Evolutionary conservation across 2,113 vertebrate species (phyloP), one percentile per base, ranked within the genome.

Genomic region (Chaetura pelagica): DNA sequence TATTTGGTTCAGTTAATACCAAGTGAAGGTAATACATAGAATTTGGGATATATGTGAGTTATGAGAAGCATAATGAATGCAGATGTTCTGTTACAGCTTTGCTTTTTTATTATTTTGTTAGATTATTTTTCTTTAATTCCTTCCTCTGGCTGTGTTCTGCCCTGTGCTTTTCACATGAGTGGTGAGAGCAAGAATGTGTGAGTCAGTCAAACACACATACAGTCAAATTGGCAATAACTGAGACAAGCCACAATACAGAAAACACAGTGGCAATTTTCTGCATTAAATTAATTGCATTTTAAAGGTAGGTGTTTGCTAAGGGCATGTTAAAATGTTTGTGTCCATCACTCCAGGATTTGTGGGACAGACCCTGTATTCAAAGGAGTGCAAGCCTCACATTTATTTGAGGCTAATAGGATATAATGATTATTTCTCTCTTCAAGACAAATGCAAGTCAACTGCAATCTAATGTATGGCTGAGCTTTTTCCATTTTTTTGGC

Each of bases 211-310:
- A 42, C 14, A 42, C 40, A 42, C 82, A 49, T 22, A 49, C 16
- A 87, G 57, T 78, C 63, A 92, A 44, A 73, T 26, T 92, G 58
- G 92, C 68, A 92, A 52, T 62, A 94, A 59, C 15, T 30, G 44
- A 94, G 66, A 86, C 85, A 83, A 93, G 32, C 66, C 91, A 58
- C 54, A 84, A 51, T 82, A 72, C 22, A 73, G 57, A 93, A 89
- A 79, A 72, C 19, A 80, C 12, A 55, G 15, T 15, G 40, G 14
- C 44, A 49, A 75, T 94, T 71, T 77, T 54, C 46, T 67, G 66
- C 17, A n/a, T 64, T 83, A 81, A 51, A 58, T 80, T 85, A 10
- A 29, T 27, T 82, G 51, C 52, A 61, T 69, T 93, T 90, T 87
- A 71, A 48, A 48, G 84, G 64, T 6, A 68, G 20, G 32, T 23